Evolutionary conservation across 2,797 vertebrate genomes (phyloP).

Genomic region (Sebastes variabilis): DNA sequence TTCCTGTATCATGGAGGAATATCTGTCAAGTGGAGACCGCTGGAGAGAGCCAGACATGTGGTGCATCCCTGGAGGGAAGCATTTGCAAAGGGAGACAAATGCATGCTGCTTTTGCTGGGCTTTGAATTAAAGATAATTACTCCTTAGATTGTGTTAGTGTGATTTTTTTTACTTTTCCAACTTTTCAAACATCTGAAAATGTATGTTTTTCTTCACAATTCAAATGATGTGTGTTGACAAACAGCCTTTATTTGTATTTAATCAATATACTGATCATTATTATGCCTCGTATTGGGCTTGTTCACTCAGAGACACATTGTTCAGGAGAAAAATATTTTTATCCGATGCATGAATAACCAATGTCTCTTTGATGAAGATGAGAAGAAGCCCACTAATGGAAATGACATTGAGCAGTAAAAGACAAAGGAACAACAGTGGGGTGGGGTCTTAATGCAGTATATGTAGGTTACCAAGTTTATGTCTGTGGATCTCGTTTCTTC

Average conservation of each 20-base stretch:
- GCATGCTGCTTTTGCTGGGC: slow-evolving; percentile 21
- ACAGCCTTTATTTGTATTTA: background rate
- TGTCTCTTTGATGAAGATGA: background rate
- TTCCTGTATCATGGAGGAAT: slow-evolving; percentile 62
- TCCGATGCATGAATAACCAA: background rate
- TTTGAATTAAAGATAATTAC: slow-evolving; percentile 35
- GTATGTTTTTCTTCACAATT: background rate
- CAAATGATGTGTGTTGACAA: background rate
- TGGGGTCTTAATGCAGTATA: background rate
- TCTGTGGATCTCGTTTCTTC: background rate
- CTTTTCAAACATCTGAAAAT: background rate
- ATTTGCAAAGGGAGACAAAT: slow-evolving; percentile 42
- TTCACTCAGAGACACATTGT: background rate
- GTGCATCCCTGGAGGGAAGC: slow-evolving; percentile 24
- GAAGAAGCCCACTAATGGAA: background rate
- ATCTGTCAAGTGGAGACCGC: slow-evolving; percentile 66
- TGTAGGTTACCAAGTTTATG: slow-evolving; percentile 1
- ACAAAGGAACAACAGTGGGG: background rate
- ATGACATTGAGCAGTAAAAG: background rate
- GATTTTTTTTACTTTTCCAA: background rate
- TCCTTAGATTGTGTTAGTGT: background rate
- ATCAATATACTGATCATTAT: background rate
- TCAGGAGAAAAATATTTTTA: background rate
- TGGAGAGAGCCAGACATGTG: slow-evolving; percentile 63
- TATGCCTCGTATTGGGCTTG: background rate